Evolutionary conservation across 2,113 vertebrate genomes (phyloP), one percentile per base, ranked within the genome.

Genomic region (Apistogramma diplotaenia): DNA sequence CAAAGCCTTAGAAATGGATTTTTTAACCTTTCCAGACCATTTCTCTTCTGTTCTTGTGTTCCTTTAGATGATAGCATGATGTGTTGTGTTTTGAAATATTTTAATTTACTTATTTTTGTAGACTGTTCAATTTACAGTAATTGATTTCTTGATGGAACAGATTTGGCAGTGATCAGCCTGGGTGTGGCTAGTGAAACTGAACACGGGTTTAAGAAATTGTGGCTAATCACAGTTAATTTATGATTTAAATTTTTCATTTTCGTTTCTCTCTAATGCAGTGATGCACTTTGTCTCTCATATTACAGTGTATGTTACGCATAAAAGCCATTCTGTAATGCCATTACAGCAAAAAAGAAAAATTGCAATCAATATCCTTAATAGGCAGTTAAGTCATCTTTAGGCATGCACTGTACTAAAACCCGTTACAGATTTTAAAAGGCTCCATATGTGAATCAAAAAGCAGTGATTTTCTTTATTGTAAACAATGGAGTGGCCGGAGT

Each of bases 241-340:
- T n/a, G n/a, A n/a, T n/a, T n/a, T n/a, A n/a, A n/a, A n/a, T n/a
- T n/a, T n/a, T n/a, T n/a, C n/a, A n/a, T 46, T 53, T 21, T 19
- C 40, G 18, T n/a, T 54, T 29, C 35, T 58, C 18, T 62, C 1
- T 40, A 37, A 78, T 29, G 19, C 15, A 67, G 37, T 43, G 53
- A 74, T 62, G 67, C 74, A 82, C 85, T 88, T 21, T 65, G 43
- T 89, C 15, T 86, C 76, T 89, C 78, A 58, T 25, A 51, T 89
- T 88, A 85, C 81, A 74, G 62, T 59, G 6, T 83, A 53, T 15
- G 33, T 86, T 79, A 81, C 83, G 70, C 11, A 21, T 56, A 78
- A 73, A 67, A 51, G 75, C 23, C 25, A 54, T 60, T 79, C 59
- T 86, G 27, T 81, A 51, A 85, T 60, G 19, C 37, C 71, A 72